Evolutionary conservation across 2,888 invertebrate species (phyloP), one percentile per base, ranked within the genome.

Genomic region (Spicauda simplicius): DNA sequence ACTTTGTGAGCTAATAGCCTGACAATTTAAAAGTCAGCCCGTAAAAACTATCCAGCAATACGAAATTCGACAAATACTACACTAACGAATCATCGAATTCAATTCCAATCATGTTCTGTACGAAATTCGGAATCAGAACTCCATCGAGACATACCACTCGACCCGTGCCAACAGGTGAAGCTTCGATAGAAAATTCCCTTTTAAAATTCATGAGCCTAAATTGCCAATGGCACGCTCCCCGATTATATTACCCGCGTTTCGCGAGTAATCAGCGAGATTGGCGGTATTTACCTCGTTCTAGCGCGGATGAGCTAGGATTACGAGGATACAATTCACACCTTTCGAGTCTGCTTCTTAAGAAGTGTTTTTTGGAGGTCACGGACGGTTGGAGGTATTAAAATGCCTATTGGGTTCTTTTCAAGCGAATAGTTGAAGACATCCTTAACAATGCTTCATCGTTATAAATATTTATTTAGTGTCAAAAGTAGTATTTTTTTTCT

Each of bases 171-270:
- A 72, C 73, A 75, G 73, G 71, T 73, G 71, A 71, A 69, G 70
- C 55, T 64, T 64, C 70, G 64, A 68, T 59, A 57, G 66, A 65
- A 73, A 72, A 71, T 64, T 68, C 68, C 69, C 73, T 76, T 76
- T 78, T 78, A 76, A 77, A 77, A 78, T 78, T 76, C 76, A 77
- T 73, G 77, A 76, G 74, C 66, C 66, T 64, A 76, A 76, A 74
- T 76, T 74, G 73, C 72, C 71, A 70, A 74, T 73, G 71, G 70
- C 66, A 68, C 70, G 65, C 58, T 53, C 25, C n/a, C n/a, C n/a
- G n/a, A n/a, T n/a, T n/a, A n/a, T n/a, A n/a, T n/a, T n/a, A n/a
- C n/a, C 53, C 54, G 61, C 63, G 64, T 66, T 66, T 69, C 60
- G 63, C 69, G 59, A 65, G 64, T 71, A 69, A 70, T 71, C 70